Evolutionary conservation across 2,888 invertebrate species (phyloP).

Genomic region (Perithous albicinctus): DNA sequence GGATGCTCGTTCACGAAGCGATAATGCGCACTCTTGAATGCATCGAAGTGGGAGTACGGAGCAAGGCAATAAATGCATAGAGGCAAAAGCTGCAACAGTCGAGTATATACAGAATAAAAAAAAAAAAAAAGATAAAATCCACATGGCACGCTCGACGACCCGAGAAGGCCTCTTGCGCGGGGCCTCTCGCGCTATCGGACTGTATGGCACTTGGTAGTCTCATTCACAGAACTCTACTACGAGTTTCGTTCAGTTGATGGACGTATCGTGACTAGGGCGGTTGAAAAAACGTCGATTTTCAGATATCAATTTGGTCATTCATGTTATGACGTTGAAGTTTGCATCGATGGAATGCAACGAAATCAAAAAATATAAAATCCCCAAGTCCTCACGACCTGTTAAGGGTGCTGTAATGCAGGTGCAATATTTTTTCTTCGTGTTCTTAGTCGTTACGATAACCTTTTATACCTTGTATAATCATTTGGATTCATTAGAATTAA

Average conservation of each 20-base stretch:
- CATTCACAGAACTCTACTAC: slow-evolving; percentile 68
- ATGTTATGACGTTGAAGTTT: too few species aligned
- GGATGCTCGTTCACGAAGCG: slow-evolving; percentile 6
- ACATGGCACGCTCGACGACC: slow-evolving; percentile 35
- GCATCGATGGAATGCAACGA: too few species aligned
- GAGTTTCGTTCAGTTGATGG: slow-evolving; percentile 67
- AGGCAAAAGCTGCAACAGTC: not conserved
- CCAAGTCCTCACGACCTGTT: too few species aligned
- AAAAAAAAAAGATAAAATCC: slow-evolving; percentile 46
- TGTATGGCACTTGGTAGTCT: slow-evolving; percentile 62
- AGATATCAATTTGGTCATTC: too few species aligned
- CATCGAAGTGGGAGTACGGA: slow-evolving; percentile 3
- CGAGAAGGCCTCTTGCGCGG: slow-evolving; percentile 37
- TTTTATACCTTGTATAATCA: too few species aligned
- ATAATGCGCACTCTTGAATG: slow-evolving; percentile 18
- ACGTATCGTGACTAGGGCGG: slow-evolving; percentile 56
- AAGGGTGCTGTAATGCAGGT: too few species aligned
- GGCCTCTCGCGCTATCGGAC: slow-evolving; percentile 40
- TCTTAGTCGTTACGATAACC: too few species aligned
- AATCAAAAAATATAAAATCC: too few species aligned
- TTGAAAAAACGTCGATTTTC: too few species aligned
- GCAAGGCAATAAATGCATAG: slow-evolving; percentile 17
- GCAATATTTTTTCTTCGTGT: too few species aligned
- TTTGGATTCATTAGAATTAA: too few species aligned
- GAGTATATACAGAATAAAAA: not conserved